Conservation (phyloP, 2,797 vertebrate genomes). For the Erethizon dorsatum region DNA sequence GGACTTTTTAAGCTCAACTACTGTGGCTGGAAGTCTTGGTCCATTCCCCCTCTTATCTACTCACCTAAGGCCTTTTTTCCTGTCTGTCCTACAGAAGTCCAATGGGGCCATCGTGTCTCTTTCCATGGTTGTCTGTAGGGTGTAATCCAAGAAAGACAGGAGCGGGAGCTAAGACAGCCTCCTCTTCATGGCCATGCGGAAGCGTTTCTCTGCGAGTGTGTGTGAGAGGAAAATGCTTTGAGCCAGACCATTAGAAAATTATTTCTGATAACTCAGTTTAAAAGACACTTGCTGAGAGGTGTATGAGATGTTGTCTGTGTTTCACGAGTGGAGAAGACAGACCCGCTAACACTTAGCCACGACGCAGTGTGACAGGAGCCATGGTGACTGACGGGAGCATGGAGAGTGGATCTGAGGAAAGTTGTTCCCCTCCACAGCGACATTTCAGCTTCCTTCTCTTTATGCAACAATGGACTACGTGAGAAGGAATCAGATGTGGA, state of each 20-base stretch:
- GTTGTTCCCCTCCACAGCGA: background rate
- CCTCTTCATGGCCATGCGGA: background rate
- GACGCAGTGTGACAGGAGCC: background rate
- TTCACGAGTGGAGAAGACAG: slow-evolving; percentile 2
- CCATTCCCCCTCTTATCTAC: background rate
- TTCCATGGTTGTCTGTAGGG: background rate
- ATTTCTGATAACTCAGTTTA: slow-evolving; percentile 38
- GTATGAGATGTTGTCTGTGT: background rate
- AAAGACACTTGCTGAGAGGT: slow-evolving; percentile 6
- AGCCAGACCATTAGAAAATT: slow-evolving; percentile 7
- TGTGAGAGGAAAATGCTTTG: background rate
- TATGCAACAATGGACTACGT: background rate
- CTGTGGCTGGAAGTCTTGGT: background rate
- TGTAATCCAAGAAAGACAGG: background rate
- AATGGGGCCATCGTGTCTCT: background rate
- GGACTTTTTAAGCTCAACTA: background rate
- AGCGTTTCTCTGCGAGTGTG: background rate
- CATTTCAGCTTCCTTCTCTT: background rate
- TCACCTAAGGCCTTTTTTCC: background rate
- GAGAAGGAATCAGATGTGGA: slow-evolving; percentile 4
- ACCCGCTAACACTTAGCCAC: background rate
- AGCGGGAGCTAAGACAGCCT: background rate
- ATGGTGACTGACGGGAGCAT: background rate
- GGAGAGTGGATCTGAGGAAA: background rate
- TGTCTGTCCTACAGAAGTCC: background rate